These are phyloP conservation scores for Pica pica DNA, from an alignment of 2,113 vertebrate species.

Conservation along the genomic window DNA sequence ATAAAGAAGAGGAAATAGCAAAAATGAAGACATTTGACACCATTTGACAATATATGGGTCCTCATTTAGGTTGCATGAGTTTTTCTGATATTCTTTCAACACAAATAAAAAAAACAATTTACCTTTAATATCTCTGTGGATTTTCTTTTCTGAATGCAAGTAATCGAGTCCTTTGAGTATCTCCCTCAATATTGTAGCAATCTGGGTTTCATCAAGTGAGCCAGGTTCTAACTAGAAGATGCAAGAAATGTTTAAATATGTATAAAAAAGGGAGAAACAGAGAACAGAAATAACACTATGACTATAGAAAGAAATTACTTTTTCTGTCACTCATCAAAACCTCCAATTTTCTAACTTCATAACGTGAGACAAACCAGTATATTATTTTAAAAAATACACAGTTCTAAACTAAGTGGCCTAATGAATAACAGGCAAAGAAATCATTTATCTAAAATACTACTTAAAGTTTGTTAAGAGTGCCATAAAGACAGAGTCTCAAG, in stretches of 20 bases:
- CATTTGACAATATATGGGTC: not conserved
- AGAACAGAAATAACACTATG: not conserved
- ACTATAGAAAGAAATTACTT: not conserved
- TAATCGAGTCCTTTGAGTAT: conserved; percentile 97
- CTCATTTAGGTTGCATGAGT: not conserved
- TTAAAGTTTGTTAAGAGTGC: not conserved
- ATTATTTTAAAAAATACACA: not conserved
- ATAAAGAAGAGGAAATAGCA: not conserved
- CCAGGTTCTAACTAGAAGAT: conserved; percentile 88
- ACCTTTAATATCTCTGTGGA: conserved; percentile 99
- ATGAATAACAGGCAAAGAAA: not conserved
- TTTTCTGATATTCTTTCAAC: not conserved
- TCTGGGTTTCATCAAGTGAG: conserved; percentile 90
- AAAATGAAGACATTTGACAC: not conserved
- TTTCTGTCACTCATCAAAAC: not conserved
- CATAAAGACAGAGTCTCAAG: not conserved
- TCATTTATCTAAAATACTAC: not conserved
- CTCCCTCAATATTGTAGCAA: conserved; percentile 94
- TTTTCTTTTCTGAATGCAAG: conserved; percentile 98
- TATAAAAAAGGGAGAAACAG: not conserved
- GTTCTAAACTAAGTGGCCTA: not conserved
- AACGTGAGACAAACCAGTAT: not conserved
- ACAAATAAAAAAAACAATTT: not conserved
- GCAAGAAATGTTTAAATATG: not conserved
- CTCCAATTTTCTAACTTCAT: not conserved